phyloP scores from a whole-genome alignment of 2,888 invertebrate species.

The Sinentomon sp. region DNA sequence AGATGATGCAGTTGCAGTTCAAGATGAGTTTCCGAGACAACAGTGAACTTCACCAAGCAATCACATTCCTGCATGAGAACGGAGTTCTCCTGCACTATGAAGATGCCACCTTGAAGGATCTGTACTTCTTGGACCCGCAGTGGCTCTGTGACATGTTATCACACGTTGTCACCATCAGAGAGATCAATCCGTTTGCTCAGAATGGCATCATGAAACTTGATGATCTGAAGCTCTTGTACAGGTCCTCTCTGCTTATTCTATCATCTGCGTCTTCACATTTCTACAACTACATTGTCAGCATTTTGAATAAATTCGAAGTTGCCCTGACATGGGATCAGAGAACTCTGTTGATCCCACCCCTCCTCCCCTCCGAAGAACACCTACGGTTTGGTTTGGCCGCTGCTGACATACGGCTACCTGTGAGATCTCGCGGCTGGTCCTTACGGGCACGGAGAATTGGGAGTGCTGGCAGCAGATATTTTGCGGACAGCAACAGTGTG shows the following conservation, averaged over 20 bases:
- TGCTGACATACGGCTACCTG: conserved; percentile 23
- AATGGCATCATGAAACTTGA: conserved; percentile 81
- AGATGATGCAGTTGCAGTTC: conserved; percentile 34
- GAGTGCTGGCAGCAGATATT: too few relatives aligned
- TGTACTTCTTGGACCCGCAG: conserved; percentile 90
- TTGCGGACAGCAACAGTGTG: too few relatives aligned
- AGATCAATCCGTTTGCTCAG: conserved; percentile 80
- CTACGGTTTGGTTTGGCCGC: conserved; percentile 22
- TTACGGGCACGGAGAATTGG: too few relatives aligned
- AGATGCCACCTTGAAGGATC: conserved; percentile 71
- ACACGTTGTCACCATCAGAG: conserved; percentile 84
- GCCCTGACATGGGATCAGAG: conserved; percentile 86
- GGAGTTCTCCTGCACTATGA: conserved; percentile 82
- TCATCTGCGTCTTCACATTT: conserved; percentile 28
- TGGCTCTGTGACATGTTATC: conserved; percentile 96
- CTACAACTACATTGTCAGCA: conserved; percentile 55
- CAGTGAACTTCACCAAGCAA: conserved; percentile 78
- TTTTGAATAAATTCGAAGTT: conserved; percentile 88
- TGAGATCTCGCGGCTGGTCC: conserved; percentile 37
- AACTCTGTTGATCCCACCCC: conserved; percentile 65
- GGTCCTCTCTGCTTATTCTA: conserved; percentile 41
- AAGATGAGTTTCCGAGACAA: conserved; percentile 53
- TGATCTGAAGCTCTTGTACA: conserved; percentile 72
- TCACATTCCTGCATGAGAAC: conserved; percentile 89
- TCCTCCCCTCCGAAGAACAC: conserved; percentile 51